A percentile compares a stretch with the other conserved stretches of the same genome.
Conservation (phyloP, 2,797 vertebrate species). For the Notamacropus eugenii region DNA sequence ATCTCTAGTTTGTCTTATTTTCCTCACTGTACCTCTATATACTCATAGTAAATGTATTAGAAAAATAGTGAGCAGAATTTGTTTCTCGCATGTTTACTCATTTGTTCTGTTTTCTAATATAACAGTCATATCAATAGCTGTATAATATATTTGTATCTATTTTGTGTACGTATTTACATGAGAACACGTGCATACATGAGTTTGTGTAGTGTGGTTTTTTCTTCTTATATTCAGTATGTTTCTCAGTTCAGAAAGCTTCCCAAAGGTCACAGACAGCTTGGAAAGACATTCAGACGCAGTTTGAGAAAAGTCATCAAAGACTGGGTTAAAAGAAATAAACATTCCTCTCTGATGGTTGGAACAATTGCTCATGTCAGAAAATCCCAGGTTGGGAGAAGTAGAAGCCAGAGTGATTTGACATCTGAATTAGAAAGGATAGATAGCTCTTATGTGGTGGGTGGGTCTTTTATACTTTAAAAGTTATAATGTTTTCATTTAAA, state of each 20-base stretch:
- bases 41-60: neutral
- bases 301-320: slow-evolving; percentile 49
- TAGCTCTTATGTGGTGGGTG: slow-evolving; percentile 72
- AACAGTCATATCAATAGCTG: neutral
- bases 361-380: slow-evolving; percentile 67
- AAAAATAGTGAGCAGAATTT: neutral
- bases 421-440: slow-evolving; percentile 76
- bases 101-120: neutral
- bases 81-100: neutral
- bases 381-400: slow-evolving; percentile 65
- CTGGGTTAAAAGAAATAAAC: slow-evolving; percentile 70
- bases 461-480: slow-evolving; percentile 77
- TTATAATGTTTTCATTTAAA: slow-evolving; percentile 83
- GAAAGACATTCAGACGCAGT: slow-evolving; percentile 40
- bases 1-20: neutral
- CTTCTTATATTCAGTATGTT: slow-evolving; percentile 41
- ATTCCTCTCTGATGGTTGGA: slow-evolving; percentile 58
- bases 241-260: slow-evolving; percentile 4
- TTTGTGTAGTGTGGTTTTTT: neutral
- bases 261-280: slow-evolving; percentile 46
- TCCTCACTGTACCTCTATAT: neutral
- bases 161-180: slow-evolving; percentile 23
- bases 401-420: slow-evolving; percentile 67
- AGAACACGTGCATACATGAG: neutral
- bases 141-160: neutral